phyloP scores from a whole-genome alignment of 2,888 invertebrate genomes.

The Amphipyra berbera region DNA sequence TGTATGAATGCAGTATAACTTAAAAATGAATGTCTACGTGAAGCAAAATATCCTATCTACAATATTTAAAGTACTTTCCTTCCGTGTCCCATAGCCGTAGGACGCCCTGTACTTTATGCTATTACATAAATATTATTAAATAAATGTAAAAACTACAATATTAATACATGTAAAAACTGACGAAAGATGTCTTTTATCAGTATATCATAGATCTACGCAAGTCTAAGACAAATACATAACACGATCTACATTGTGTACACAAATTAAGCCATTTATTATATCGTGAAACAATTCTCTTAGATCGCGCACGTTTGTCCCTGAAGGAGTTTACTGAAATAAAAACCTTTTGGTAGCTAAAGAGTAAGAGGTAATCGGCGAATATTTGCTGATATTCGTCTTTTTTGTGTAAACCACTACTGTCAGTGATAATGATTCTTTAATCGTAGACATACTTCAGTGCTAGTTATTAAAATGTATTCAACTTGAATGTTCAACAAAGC shows the following conservation, averaged over 20 bases:
- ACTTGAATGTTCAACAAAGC: constrained; percentile 8
- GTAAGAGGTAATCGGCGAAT: neutral
- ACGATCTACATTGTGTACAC: constrained; percentile 61
- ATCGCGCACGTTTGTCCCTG: constrained; percentile 7
- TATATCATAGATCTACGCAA: constrained; percentile 36
- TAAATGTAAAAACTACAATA: neutral
- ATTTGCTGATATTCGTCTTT: neutral
- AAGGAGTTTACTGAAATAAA: neutral
- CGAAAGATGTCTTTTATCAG: constrained; percentile 43
- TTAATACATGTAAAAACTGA: constrained; percentile 25
- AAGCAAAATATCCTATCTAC: no score
- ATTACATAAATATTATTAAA: neutral
- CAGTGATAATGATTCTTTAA: constrained; percentile 18
- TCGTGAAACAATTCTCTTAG: constrained; percentile 55
- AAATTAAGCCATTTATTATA: constrained; percentile 60
- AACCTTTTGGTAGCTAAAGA: neutral
- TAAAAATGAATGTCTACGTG: no score
- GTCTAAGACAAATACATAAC: constrained; percentile 60
- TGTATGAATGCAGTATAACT: no score
- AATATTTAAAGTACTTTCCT: no score
- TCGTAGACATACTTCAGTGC: constrained; percentile 25
- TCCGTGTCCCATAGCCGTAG: no score
- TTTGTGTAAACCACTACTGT: constrained; percentile 1
- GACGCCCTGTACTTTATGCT: no score
- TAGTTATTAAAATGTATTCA: constrained; percentile 35